Evolutionary conservation across 2,113 vertebrate genomes (phyloP), one percentile per base, ranked within the genome.

Genomic region (Thryonomys swinderianus): DNA sequence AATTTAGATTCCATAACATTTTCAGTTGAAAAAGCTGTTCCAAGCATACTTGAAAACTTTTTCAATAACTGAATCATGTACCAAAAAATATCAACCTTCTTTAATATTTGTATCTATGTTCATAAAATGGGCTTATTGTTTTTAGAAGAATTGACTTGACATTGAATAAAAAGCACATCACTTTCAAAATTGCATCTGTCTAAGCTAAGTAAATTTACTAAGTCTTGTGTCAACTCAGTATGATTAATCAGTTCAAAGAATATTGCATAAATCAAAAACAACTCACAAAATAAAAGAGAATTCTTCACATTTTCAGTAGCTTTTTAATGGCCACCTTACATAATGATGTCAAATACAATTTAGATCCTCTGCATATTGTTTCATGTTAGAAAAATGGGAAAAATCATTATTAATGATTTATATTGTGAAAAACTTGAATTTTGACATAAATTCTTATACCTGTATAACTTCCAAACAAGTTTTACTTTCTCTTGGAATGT

Each of bases 1-100:
- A 92, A 92, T 92, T 84, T 87, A 83, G 48, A 93, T 74, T 91
- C 94, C 18, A 95, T 73, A 79, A 73, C 92, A 95, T 95, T 96
- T 96, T 85, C 42, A 91, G 23, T 95, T 94, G 59, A 71, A 90
- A 90, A 94, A 66, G 6, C 64, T 91, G 17, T 92, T 88, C 48
- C 51, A 91, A 79, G 53, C 23, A 61, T 82, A 85, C 21, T 94
- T 87, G 85, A 90, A 76, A 64, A 78, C 51, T 55, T 94, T 94
- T 93, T 37, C 23, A 88, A 73, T 90, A 92, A 59, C 55, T 95
- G 18, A 90, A 62, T 57, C 32, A 93, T 74, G 14, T 79, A 48
- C 11, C 64, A 80, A 90, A 78, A 80, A 90, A 73, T 91, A n/a
- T 55, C 30, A 89, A 83, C 27, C 95, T 67, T 23, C 3, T 83